Evolutionary conservation across 92 coral and sea anemone genomes (phyloP), one percentile per base, ranked within the genome.

Genomic region (Porites rus): DNA sequence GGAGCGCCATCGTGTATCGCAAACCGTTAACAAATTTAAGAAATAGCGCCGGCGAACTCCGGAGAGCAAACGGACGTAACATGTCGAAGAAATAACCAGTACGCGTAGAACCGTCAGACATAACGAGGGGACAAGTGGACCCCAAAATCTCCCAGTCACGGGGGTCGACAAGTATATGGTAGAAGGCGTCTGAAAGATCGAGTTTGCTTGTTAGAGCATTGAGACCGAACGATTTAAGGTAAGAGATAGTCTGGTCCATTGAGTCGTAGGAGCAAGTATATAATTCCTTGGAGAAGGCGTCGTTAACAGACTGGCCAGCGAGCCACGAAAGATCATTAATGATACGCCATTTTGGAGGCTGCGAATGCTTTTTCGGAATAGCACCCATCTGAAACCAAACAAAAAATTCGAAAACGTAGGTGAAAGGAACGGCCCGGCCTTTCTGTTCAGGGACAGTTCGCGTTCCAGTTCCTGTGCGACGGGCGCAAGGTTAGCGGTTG

Each of bases 181-280:
- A 78, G 61, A 88, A 83, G 10, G 92, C 92, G 65, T 88, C n/a
- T n/a, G n/a, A n/a, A n/a, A n/a, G 75, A 54, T 87, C 90, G 12
- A 87, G 74, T 69, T 87, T 87, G 65, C 71, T 60, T 86, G 80
- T 72, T 6, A 87, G 68, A 1, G 81, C 80, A 14, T 61, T 71
- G 53, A 53, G 85, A 2, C 74, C 85, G 18, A 51, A 61, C 18
- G 52, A 20, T 13, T 70, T 58, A n/a, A 86, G 72, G 38, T 69
- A 54, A 28, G 31, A 28, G 2, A 28, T 28, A 28, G 31, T 3
- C 31, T 28, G 31, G 31, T 28, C 31, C 4, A 28, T 28, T 28
- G 31, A 28, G 2, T 1, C 31, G 31, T 28, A 28, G 31, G 31
- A 28, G 31, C 31, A 28, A 28, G 31, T 28, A 28, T 28, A 28